Evolutionary conservation across 2,888 invertebrate species (phyloP).

Genomic region (Drosophila ezoana): DNA sequence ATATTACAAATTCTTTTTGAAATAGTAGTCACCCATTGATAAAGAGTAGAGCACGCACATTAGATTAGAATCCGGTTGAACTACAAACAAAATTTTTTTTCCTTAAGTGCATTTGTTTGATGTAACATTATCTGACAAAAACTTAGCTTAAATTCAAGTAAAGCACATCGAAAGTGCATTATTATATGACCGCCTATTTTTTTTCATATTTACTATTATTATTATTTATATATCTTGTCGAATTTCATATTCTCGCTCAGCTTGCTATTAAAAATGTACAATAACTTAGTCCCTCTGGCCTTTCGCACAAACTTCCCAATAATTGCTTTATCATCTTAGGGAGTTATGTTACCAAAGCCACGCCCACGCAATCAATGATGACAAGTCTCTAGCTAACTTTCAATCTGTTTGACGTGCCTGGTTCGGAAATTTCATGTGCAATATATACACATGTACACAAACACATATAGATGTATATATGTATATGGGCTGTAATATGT

Average conservation of each 20-base stretch:
- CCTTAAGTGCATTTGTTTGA: too few relatives aligned
- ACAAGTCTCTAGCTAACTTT: slow-evolving; percentile 29
- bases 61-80: too few relatives aligned
- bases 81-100: too few relatives aligned
- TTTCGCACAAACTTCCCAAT: slow-evolving; percentile 45
- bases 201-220: neutral
- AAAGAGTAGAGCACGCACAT: too few relatives aligned
- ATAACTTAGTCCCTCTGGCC: slow-evolving; percentile 11
- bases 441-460: slow-evolving; percentile 1
- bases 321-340: slow-evolving; percentile 68
- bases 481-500: slow-evolving; percentile 31
- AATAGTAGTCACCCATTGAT: too few relatives aligned
- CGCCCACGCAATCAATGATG: slow-evolving; percentile 35
- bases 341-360: slow-evolving; percentile 59
- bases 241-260: neutral
- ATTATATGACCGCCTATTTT: neutral
- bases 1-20: too few relatives aligned
- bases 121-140: too few relatives aligned
- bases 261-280: slow-evolving; percentile 5
- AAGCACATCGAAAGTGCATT: too few relatives aligned
- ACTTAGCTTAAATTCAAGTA: too few relatives aligned
- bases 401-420: slow-evolving; percentile 44
- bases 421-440: slow-evolving; percentile 38
- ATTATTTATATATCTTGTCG: neutral
- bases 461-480: neutral